A percentile compares a stretch with the other conserved stretches of the same genome.
Evolutionary conservation across 2,888 invertebrate genomes (phyloP).

Genomic region (Kuschelorhynchus macadamiae): DNA sequence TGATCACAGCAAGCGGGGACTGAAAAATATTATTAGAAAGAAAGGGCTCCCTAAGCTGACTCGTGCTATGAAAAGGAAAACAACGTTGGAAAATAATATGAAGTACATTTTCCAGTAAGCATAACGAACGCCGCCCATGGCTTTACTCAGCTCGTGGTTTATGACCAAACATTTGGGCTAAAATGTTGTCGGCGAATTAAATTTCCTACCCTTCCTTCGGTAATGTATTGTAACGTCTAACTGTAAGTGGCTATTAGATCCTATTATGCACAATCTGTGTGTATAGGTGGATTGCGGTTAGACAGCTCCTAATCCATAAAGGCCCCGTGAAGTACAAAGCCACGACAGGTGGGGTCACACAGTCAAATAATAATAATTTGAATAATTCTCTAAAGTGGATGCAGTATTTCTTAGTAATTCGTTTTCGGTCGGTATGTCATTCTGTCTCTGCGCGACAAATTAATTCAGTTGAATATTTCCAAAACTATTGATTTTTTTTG

Average conservation of each 20-base stretch:
- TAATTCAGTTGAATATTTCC: no score
- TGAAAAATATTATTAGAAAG: no score
- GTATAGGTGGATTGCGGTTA: constrained; percentile 39
- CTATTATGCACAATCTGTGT: constrained; percentile 48
- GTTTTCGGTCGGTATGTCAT: background rate
- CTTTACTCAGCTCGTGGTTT: constrained; percentile 28
- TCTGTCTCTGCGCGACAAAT: no score
- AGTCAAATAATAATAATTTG: constrained; percentile 34
- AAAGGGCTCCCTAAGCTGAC: no score
- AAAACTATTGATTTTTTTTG: no score
- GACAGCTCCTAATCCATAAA: constrained; percentile 36
- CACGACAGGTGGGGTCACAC: constrained; percentile 39
- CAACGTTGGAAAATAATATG: no score
- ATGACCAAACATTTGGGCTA: constrained; percentile 33
- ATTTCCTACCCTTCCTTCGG: constrained; percentile 36
- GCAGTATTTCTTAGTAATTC: constrained; percentile 27
- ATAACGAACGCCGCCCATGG: constrained; percentile 21
- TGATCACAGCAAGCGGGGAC: no score
- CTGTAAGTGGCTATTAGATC: constrained; percentile 48
- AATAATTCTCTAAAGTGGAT: constrained; percentile 27
- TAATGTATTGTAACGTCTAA: constrained; percentile 47
- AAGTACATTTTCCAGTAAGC: no score
- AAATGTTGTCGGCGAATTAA: constrained; percentile 42
- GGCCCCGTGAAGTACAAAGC: constrained; percentile 32
- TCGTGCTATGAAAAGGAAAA: background rate